These are phyloP conservation scores for Tenualosa ilisha DNA, from an alignment of 2,797 vertebrate genomes.

Conservation along the genomic window DNA sequence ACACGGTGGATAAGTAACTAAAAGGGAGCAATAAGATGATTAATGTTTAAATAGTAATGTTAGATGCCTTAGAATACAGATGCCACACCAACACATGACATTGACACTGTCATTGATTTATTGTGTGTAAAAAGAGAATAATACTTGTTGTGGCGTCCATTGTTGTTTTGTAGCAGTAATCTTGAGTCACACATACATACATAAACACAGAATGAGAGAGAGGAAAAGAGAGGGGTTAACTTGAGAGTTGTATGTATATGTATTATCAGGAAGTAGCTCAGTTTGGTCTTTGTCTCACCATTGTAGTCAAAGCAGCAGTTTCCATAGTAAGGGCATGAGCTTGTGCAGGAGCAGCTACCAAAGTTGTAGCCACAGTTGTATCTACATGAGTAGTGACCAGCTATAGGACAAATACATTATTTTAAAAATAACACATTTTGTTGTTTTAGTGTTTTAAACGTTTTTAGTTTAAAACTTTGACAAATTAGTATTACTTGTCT, in stretches of 20 bases:
- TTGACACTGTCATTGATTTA: not conserved
- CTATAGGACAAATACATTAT: not conserved
- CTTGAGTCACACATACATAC: not conserved
- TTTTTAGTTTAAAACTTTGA: not conserved
- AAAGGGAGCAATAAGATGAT: slow-evolving; percentile 12
- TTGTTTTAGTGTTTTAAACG: not conserved
- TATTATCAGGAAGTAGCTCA: not conserved
- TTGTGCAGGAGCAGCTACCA: slow-evolving; percentile 55
- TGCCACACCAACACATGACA: not conserved
- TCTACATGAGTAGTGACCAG: slow-evolving; percentile 46
- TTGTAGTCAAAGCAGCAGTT: slow-evolving; percentile 56
- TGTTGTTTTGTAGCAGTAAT: slow-evolving; percentile 15
- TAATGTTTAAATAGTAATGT: not conserved
- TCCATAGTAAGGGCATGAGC: slow-evolving; percentile 45
- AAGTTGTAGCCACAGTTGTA: slow-evolving; percentile 51
- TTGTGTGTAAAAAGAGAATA: not conserved
- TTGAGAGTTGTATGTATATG: not conserved
- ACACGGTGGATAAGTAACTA: slow-evolving; percentile 54
- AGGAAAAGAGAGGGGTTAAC: not conserved
- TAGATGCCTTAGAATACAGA: not conserved
- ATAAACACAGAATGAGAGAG: not conserved
- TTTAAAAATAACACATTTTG: too few species aligned
- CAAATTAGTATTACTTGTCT: not conserved
- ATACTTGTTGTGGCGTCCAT: not conserved
- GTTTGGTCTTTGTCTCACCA: slow-evolving; percentile 29